Evolutionary conservation across 2,888 invertebrate genomes (phyloP).

Genomic region (Rhagonycha fulva): DNA sequence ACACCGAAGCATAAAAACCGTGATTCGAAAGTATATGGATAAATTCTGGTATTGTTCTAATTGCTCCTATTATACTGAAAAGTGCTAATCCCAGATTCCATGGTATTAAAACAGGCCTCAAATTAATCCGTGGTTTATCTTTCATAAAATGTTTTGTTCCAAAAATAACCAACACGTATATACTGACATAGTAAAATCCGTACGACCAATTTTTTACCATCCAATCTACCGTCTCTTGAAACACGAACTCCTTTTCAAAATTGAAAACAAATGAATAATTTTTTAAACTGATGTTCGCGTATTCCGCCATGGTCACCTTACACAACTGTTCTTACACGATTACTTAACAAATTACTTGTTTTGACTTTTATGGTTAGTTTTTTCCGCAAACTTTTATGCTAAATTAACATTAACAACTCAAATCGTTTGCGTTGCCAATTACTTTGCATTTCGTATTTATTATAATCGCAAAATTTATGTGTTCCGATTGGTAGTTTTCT

Average conservation of each 20-base stretch:
- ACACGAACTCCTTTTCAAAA: constrained; percentile 93
- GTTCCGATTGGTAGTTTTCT: too few species aligned
- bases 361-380: background rate
- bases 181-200: constrained; percentile 82
- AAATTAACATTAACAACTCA: too few species aligned
- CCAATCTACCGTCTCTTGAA: constrained; percentile 87
- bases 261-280: constrained; percentile 95
- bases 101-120: constrained; percentile 81
- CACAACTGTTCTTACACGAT: background rate
- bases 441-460: too few species aligned
- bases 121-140: constrained; percentile 84
- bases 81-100: constrained; percentile 93
- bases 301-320: constrained; percentile 45
- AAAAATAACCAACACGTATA: constrained; percentile 93
- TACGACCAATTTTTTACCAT: constrained; percentile 96
- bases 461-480: too few species aligned
- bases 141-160: constrained; percentile 94
- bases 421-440: too few species aligned
- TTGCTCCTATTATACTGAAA: constrained; percentile 94
- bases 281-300: constrained; percentile 70
- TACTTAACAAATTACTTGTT: background rate
- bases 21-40: constrained; percentile 84
- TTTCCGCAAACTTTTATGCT: background rate
- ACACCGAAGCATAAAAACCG: constrained; percentile 94
- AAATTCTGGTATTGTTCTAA: constrained; percentile 92